Evolutionary conservation across 2,888 invertebrate species (phyloP), one percentile per base, ranked within the genome.

Genomic region (Chouioia cunea): DNA sequence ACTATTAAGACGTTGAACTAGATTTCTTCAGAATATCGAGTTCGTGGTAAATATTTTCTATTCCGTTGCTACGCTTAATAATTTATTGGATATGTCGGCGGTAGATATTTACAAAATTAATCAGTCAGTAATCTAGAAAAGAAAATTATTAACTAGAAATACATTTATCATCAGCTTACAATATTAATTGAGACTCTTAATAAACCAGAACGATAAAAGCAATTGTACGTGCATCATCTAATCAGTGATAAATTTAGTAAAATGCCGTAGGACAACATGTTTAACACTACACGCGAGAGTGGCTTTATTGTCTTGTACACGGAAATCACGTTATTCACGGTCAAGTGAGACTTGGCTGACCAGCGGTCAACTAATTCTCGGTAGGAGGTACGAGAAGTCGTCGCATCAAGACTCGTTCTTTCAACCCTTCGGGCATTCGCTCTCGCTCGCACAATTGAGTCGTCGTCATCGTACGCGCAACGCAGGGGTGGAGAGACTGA

Each of bases 301-400:
- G 56, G 60, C 4, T 15, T 46, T 23, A 70, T 73, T 73, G 70
- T 70, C 70, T 69, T 27, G 27, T 8, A 23, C 63, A 74, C 71
- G 50, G 66, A 75, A 82, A 84, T 82, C 71, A 75, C 78, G 81
- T 84, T 81, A 83, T 74, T 82, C 75, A 83, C 77, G 83, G 85
- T 83, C 84, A 84, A 84, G 78, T 77, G 75, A 79, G 73, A 70
- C 44, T 57, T 56, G 44, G 27, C 76, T 82, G 85, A 81, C 85
- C 84, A 80, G 77, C 78, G 85, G 85, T 84, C 85, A 85, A 83
- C 74, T 76, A 75, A 72, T 70, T 77, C 79, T 2, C 84, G 69
- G 79, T 80, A 74, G 84, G 85, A 76, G 77, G 78, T 78, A 69
- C 66, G 67, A 20, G 3, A 18, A 36, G 60, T 23, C 44, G n/a